Conservation (phyloP, 2,888 invertebrate species). For the Linnaemya tessellans region DNA sequence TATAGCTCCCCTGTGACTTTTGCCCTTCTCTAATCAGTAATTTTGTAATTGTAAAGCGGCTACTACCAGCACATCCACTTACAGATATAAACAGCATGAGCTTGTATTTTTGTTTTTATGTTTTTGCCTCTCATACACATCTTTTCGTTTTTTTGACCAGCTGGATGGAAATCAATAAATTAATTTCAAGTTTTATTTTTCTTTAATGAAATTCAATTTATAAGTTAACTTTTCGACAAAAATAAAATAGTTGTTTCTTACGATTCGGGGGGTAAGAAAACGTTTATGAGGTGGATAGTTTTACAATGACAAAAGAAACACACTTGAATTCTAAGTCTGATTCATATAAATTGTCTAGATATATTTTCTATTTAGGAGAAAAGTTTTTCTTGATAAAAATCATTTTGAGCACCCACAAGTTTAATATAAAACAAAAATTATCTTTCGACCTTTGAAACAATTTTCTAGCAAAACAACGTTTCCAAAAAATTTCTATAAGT, state of each 20-base stretch:
- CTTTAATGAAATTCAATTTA: conserved; percentile 22
- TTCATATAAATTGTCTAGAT: not conserved
- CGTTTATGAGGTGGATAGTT: not conserved
- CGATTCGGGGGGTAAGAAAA: not conserved
- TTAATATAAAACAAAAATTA: conserved; percentile 3
- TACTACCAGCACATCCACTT: not conserved
- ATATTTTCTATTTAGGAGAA: conserved; percentile 4
- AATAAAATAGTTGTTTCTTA: not conserved
- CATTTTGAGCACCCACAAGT: conserved; percentile 2
- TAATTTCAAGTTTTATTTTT: conserved; percentile 22
- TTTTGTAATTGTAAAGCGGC: conserved; percentile 3
- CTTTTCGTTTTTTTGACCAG: not conserved
- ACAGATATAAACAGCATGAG: not conserved
- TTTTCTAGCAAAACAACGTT: not conserved
- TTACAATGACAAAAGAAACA: not conserved
- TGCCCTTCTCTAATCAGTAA: not conserved
- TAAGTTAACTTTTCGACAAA: not conserved
- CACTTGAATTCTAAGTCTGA: not conserved
- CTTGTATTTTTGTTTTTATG: not conserved
- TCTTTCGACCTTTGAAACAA: not conserved
- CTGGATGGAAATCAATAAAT: conserved; percentile 31
- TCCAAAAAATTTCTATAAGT: not conserved
- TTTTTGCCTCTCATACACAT: not conserved
- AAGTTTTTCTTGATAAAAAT: conserved; percentile 15
- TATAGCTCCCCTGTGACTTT: not conserved